Percentiles rank a stretch among this genome's conserved stretches.
Evolutionary conservation across 2,888 invertebrate species (phyloP).

Genomic region (Diplazon laetatorius): DNA sequence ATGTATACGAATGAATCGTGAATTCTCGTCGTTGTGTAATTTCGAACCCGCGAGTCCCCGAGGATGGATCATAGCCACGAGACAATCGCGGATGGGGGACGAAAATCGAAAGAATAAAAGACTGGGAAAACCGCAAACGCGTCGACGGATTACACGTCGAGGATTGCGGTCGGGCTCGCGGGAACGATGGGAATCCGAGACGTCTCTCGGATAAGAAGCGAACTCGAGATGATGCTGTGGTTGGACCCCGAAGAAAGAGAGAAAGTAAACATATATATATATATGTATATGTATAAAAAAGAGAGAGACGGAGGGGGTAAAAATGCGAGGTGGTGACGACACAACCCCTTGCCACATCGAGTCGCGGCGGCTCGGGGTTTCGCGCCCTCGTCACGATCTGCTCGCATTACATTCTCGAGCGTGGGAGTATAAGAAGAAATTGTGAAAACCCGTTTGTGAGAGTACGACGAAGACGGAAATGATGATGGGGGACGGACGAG

Average conservation of each 20-base stretch:
- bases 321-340: background rate
- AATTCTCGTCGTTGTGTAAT: too few relatives aligned
- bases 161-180: slow-evolving; percentile 23
- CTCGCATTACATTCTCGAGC: slow-evolving; percentile 19
- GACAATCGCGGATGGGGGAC: slow-evolving; percentile 10
- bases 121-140: background rate
- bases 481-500: too few relatives aligned
- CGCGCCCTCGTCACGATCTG: slow-evolving; percentile 41
- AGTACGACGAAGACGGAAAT: too few relatives aligned
- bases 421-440: slow-evolving; percentile 11
- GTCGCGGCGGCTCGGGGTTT: slow-evolving; percentile 9
- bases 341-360: background rate
- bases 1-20: too few relatives aligned
- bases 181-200: slow-evolving; percentile 29
- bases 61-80: slow-evolving; percentile 25
- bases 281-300: background rate
- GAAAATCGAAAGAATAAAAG: too few relatives aligned
- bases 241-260: background rate
- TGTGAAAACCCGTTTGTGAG: too few relatives aligned
- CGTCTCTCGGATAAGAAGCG: background rate
- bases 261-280: background rate
- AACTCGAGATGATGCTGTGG: background rate
- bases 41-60: slow-evolving; percentile 19
- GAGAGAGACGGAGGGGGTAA: background rate
- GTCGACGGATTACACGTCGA: background rate